These are phyloP conservation scores for Rhopalosiphum maidis DNA, from an alignment of 1,140 invertebrate genomes.

Conservation along the genomic window DNA sequence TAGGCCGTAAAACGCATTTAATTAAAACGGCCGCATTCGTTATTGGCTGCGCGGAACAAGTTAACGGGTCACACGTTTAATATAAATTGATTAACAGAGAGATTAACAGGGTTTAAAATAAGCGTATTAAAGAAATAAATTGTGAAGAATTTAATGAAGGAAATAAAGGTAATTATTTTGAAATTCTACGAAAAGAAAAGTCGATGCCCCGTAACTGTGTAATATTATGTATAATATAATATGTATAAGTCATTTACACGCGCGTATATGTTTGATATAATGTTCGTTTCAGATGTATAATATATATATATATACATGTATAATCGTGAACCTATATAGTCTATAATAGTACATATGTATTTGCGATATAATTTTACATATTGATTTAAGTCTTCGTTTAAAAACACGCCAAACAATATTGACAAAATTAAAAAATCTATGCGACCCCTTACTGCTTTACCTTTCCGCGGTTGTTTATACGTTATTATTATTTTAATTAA, in stretches of 20 bases:
- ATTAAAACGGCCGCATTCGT: background rate
- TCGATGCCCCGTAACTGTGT: background rate
- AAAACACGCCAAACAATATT: too few relatives aligned
- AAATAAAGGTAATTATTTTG: conserved; percentile 2
- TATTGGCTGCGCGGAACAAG: background rate
- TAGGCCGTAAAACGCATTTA: background rate
- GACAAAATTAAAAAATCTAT: too few relatives aligned
- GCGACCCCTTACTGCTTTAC: too few relatives aligned
- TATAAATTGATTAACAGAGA: background rate
- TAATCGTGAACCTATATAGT: too few relatives aligned
- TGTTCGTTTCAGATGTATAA: too few relatives aligned
- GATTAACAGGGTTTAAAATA: background rate
- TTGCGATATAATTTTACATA: too few relatives aligned
- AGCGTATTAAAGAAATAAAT: background rate
- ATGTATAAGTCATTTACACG: background rate
- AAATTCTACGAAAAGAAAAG: background rate
- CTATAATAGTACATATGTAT: too few relatives aligned
- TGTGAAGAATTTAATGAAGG: background rate
- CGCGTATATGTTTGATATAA: too few relatives aligned
- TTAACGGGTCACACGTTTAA: background rate
- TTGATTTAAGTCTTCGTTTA: too few relatives aligned
- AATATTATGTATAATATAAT: background rate
- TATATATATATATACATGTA: too few relatives aligned
- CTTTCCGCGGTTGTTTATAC: too few relatives aligned
- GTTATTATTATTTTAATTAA: too few relatives aligned